Evolutionary conservation across 1,140 invertebrate genomes (phyloP).

Genomic region (Augochlora pura): DNA sequence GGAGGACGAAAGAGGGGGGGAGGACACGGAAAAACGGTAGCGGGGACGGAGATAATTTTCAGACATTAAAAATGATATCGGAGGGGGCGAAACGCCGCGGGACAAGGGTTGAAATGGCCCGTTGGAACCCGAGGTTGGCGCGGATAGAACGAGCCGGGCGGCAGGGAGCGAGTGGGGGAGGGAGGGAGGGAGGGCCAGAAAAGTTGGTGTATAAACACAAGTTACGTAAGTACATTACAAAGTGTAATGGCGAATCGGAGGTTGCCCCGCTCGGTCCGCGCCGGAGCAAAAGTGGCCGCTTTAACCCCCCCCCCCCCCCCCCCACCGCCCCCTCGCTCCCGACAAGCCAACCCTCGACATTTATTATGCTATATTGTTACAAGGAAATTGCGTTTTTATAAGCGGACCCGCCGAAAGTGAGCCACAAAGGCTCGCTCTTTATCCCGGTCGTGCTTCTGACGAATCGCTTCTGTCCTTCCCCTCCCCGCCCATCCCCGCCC

Average conservation of each 20-base stretch:
- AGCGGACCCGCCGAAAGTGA: constrained; percentile 60
- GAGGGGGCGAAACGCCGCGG: constrained; percentile 68
- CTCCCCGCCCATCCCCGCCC: background rate
- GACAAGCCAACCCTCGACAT: constrained; percentile 69
- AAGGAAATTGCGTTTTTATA: constrained; percentile 79
- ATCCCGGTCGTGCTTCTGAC: constrained; percentile 7
- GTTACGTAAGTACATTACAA: constrained; percentile 81
- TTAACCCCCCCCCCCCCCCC: no score
- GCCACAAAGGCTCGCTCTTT: constrained; percentile 42
- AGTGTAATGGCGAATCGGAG: constrained; percentile 78
- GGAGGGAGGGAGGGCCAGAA: constrained; percentile 63
- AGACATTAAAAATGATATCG: constrained; percentile 79
- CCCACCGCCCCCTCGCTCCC: no score
- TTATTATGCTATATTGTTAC: constrained; percentile 79
- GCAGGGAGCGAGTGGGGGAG: constrained; percentile 38
- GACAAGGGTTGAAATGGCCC: constrained; percentile 71
- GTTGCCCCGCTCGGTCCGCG: constrained; percentile 60
- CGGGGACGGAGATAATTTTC: constrained; percentile 76
- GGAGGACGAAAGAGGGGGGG: background rate
- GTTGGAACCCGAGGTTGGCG: constrained; percentile 7
- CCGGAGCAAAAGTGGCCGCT: constrained; percentile 66
- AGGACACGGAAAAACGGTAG: constrained; percentile 1
- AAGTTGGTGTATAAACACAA: constrained; percentile 81
- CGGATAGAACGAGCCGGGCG: constrained; percentile 23
- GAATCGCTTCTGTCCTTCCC: background rate